These are phyloP conservation scores for Acanthosepion pharaonis DNA, from an alignment of 2,888 invertebrate species.

Conservation along the genomic window DNA sequence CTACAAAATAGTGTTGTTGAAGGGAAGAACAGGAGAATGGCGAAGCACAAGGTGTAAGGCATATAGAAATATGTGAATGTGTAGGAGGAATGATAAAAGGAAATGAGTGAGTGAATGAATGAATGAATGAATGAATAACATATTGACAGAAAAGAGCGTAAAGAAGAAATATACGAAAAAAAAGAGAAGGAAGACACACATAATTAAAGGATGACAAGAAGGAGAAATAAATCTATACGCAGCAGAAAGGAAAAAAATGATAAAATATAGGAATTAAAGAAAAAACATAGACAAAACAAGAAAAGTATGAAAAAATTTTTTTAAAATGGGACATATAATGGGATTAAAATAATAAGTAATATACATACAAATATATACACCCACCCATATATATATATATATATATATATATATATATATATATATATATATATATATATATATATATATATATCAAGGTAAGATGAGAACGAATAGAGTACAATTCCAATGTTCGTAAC, in stretches of 20 bases:
- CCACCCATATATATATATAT: no score
- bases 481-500: no score
- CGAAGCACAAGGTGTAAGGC: background rate
- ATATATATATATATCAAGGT: no score
- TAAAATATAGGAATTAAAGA: background rate
- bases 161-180: no score
- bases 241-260: background rate
- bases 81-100: no score
- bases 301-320: background rate
- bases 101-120: no score
- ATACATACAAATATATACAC: background rate
- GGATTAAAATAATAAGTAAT: background rate
- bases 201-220: background rate
- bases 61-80: background rate
- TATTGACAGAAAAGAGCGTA: no score
- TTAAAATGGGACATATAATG: background rate
- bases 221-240: background rate
- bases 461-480: no score
- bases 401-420: background rate
- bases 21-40: background rate
- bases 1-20: background rate
- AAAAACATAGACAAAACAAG: background rate
- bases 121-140: no score
- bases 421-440: background rate
- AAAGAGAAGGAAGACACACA: background rate